A percentile compares a stretch with the other conserved stretches of the same genome.
These are phyloP conservation scores for Todus mexicanus DNA, from an alignment of 2,797 vertebrate genomes.

Conservation along the genomic window DNA sequence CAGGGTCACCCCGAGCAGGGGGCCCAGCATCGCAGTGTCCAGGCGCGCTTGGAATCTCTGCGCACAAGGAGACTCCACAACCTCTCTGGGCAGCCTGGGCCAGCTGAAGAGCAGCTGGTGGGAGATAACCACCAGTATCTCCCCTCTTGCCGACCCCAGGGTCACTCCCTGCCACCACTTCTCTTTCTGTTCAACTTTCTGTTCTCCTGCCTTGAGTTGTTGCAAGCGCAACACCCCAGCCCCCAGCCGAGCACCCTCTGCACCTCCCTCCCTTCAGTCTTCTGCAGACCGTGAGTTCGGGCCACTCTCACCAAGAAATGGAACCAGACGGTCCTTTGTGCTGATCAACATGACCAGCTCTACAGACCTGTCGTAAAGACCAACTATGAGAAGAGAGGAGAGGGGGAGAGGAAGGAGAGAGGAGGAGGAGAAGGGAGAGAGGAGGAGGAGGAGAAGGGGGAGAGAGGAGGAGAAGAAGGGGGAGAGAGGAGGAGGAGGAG, in stretches of 20 bases:
- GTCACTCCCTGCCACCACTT: not conserved
- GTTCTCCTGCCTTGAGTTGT: not conserved
- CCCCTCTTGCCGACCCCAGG: not conserved
- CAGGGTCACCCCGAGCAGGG: no score
- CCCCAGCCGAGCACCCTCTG: not conserved
- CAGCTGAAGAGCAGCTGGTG: not conserved
- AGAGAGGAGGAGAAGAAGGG: no score
- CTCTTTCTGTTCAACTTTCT: not conserved
- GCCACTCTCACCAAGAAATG: not conserved
- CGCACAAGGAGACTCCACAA: no score
- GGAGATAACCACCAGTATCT: accelerated
- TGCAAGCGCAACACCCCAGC: not conserved
- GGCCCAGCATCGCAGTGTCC: no score
- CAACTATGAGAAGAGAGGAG: no score
- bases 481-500: no score
- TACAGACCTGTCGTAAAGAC: no score
- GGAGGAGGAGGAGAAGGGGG: no score
- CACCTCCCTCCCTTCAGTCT: not conserved
- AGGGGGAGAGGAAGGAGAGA: no score
- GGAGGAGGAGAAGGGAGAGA: no score
- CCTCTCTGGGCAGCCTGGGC: no score
- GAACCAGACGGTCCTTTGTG: not conserved
- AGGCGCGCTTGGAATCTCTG: no score
- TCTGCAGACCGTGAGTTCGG: not conserved
- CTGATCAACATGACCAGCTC: accelerated